Base-by-base conservation (phyloP, 2,888 invertebrate species). In the Drosophila neotestacea region DNA sequence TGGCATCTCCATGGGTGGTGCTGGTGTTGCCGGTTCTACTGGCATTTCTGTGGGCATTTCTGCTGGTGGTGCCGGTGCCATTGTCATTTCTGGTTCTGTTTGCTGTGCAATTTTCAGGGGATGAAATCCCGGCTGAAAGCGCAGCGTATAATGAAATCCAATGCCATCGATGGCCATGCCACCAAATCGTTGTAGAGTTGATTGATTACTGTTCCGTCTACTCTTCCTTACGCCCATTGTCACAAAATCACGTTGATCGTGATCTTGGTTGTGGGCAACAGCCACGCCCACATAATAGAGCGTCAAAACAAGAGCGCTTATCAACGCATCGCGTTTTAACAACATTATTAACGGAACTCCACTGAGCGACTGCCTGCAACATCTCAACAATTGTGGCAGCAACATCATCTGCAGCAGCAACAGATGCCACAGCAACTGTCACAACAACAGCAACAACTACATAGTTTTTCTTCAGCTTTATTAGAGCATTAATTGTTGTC, bases 401-500 rank as follows among this genome's bases (percentile, higher is more conserved):
- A 55, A 60, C 70, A 55, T 55, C 58, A 52, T 54, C 54, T 50
- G 38, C 36, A 10, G n/a, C 56, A n/a, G n/a, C 56, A 44, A 39
- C 66, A n/a, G 28, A 47, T 13, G 56, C 42, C 47, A 52, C 54
- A 54, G 36, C n/a, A 27, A 50, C 50, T 42, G 22, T 16, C 42
- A 42, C 41, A 22, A 44, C 58, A 9, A 27, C 46, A 48, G 51
- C 50, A 69, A 64, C 81, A 79, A 22, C 22, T 16, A 16, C 16
- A 16, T 79, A 78, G 71, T 86, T 85, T 90, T 85, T 86, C 79
- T 76, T 75, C 61, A 75, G 81, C 91, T 79, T 88, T 90, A 91
- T 90, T 88, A 90, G 91, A 91, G 91, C 91, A 91, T 91, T 91
- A 91, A 91, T 90, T 91, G 91, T 61, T 73, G 88, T 81, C 80